Evolutionary conservation across 2,888 invertebrate genomes (phyloP), one percentile per base, ranked within the genome.

Genomic region (Eilema griseolum): DNA sequence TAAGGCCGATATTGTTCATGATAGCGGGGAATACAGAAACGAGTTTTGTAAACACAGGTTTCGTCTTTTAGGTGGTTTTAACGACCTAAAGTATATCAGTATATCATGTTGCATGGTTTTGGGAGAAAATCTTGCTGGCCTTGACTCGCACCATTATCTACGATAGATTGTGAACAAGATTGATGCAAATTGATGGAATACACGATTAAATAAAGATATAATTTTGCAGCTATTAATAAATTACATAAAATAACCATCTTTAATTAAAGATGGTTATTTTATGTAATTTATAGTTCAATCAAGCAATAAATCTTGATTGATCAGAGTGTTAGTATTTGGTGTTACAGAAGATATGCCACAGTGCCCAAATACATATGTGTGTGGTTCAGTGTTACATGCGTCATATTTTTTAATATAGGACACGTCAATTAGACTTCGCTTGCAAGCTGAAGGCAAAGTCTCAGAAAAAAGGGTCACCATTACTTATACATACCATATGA

Each of bases 1-100:
- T 62, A 70, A 63, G 66, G 66, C 23, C 59, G 62, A 61, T 61
- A 28, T 37, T 28, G 28, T 28, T 57, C 28, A 33, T 57, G 56
- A 57, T 66, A 37, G 16, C 57, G 26, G 20, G 26, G 37, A 16
- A 12, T 28, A 59, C 60, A n/a, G 41, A 67, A 67, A 37, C 28
- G 41, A 28, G 41, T 67, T 60, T 59, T 67, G 66, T 46, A 67
- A 41, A 46, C 60, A 24, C 57, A 56, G 14, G 33, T 66, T 57
- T 57, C 24, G 57, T 33, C 37, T 52, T 66, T 33, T 57, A 26
- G 37, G 56, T 65, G n/a, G 56, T 65, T 62, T 61, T 41, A 41
- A 62, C 62, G 62, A 41, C 37, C 10, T 2, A 24, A 41, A 62
- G 16, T 62, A 20, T n/a, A n/a, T 8, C 52, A 62, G 16, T 62